Percentiles rank a stretch among this genome's conserved stretches.
Evolutionary conservation across 2,888 invertebrate genomes (phyloP).

Genomic region (Tenodera sinensis): DNA sequence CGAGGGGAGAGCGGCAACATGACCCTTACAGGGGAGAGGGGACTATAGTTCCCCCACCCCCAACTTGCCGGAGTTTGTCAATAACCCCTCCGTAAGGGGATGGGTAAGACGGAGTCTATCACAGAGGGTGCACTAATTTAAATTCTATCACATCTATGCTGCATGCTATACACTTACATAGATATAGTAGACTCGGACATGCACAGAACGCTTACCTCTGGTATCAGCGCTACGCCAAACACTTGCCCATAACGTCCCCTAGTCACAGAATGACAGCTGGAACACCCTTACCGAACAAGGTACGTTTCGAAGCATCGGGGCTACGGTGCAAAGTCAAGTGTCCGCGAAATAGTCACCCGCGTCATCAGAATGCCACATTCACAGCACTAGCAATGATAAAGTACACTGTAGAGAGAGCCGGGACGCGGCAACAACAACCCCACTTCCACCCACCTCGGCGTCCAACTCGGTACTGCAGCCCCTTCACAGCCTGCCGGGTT

Average conservation of each 20-base stretch:
- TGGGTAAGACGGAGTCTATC: background rate
- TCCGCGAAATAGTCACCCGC: background rate
- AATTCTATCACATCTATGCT: background rate
- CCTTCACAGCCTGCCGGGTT: background rate
- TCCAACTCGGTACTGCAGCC: slow-evolving; percentile 8
- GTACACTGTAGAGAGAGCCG: background rate
- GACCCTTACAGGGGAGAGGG: background rate
- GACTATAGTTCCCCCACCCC: background rate
- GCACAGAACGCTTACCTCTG: background rate
- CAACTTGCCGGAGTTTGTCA: background rate
- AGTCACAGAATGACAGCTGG: background rate
- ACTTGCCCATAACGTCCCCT: background rate
- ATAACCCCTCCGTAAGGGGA: background rate
- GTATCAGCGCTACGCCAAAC: background rate
- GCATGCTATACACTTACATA: background rate
- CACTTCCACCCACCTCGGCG: slow-evolving; percentile 2
- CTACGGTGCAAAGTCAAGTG: background rate
- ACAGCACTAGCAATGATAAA: background rate
- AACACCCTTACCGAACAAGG: background rate
- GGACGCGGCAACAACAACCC: background rate
- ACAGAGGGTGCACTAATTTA: background rate
- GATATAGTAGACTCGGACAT: background rate
- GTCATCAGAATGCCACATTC: background rate
- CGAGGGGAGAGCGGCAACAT: background rate
- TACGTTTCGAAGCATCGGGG: background rate